Percentiles rank a stretch among this genome's conserved stretches.
Conservation (phyloP, 2,888 invertebrate species). For the Eudasyphora cyanicolor region DNA sequence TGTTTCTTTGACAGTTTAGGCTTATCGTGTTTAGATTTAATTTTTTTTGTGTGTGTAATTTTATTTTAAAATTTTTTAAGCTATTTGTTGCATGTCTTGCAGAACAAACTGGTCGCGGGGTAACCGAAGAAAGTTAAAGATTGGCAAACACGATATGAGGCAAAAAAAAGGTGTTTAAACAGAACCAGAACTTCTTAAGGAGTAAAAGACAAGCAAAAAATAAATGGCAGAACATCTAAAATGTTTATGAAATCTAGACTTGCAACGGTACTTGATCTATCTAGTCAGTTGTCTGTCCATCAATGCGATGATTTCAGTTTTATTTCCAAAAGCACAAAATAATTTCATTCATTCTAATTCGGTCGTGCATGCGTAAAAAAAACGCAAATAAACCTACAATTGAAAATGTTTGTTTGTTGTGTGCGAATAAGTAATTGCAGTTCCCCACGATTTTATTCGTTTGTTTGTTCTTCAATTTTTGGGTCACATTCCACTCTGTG, state of each 20-base stretch:
- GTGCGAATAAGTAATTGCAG: not conserved
- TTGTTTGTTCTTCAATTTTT: not conserved
- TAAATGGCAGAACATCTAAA: no score
- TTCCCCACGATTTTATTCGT: not conserved
- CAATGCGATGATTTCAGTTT: not conserved
- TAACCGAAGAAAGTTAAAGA: no score
- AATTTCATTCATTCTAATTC: not conserved
- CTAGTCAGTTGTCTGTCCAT: no score
- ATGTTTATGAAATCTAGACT: not conserved
- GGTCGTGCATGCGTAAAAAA: no score
- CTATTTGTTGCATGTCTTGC: constrained; percentile 1
- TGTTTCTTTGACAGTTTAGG: not conserved
- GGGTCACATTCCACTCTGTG: not conserved
- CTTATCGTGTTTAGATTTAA: not conserved
- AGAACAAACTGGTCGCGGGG: no score
- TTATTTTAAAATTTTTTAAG: no score
- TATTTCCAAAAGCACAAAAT: no score
- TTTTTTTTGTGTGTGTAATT: not conserved
- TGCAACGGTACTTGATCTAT: no score
- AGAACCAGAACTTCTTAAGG: not conserved
- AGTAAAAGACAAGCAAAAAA: not conserved
- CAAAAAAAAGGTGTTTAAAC: not conserved
- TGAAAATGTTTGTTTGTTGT: not conserved
- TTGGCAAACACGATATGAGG: not conserved
- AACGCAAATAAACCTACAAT: not conserved